Evolutionary conservation across 2,888 invertebrate species (phyloP).

Genomic region (Stenchaetothrips biformis): DNA sequence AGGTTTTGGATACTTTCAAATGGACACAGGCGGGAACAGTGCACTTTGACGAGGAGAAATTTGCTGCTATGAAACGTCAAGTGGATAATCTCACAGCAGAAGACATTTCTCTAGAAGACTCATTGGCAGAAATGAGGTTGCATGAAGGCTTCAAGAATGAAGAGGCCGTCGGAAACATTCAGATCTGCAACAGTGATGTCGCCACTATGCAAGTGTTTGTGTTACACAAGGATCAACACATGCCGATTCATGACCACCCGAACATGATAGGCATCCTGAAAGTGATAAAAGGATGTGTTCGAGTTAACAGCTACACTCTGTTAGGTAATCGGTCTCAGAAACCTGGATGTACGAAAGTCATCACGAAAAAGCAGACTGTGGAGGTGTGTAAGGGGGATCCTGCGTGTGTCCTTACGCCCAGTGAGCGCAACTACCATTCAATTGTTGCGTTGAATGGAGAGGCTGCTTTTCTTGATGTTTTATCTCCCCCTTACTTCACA

Average conservation of each 20-base stretch:
- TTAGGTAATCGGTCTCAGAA: background rate
- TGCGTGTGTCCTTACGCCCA: background rate
- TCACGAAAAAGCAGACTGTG: background rate
- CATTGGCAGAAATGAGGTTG: background rate
- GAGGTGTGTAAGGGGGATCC: slow-evolving; percentile 2
- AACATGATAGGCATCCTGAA: background rate
- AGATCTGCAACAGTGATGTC: background rate
- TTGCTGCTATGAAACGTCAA: background rate
- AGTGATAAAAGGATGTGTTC: slow-evolving; percentile 6
- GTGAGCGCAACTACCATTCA: slow-evolving; percentile 8
- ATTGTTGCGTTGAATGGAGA: background rate
- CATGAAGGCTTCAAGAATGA: slow-evolving; percentile 3
- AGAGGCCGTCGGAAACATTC: background rate
- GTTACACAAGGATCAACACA: background rate
- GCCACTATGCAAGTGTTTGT: slow-evolving; percentile 5
- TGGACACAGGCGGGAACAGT: background rate
- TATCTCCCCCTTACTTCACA: background rate
- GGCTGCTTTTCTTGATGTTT: background rate
- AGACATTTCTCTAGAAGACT: slow-evolving; percentile 7
- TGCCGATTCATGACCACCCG: slow-evolving; percentile 1
- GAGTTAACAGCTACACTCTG: background rate
- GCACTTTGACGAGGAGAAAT: background rate
- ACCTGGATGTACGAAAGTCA: background rate
- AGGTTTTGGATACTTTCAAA: slow-evolving; percentile 11
- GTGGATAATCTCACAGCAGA: slow-evolving; percentile 10